phyloP scores from a whole-genome alignment of 2,113 vertebrate genomes.

The Stegostoma tigrinum region DNA sequence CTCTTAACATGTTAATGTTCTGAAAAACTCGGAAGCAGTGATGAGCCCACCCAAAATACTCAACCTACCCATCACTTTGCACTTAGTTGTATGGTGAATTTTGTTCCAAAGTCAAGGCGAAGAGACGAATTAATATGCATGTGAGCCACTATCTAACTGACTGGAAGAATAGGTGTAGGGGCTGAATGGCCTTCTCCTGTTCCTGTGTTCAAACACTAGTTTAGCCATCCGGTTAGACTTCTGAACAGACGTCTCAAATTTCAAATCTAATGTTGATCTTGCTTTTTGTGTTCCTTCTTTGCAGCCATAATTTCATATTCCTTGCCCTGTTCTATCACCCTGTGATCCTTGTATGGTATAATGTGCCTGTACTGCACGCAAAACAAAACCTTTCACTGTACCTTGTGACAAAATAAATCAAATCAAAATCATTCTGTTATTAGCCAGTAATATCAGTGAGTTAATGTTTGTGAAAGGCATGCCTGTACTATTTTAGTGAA shows the following conservation, averaged over 20 bases:
- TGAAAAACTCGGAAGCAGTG: background rate
- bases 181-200: background rate
- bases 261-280: too few species aligned
- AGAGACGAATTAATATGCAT: background rate
- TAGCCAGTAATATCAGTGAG: background rate
- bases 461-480: background rate
- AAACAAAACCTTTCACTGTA: too few species aligned
- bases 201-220: background rate
- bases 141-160: background rate
- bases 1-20: background rate
- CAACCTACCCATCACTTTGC: background rate
- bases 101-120: background rate
- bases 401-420: too few species aligned
- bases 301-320: too few species aligned
- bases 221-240: background rate
- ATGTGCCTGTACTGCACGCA: too few species aligned
- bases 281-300: too few species aligned
- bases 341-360: too few species aligned
- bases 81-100: background rate
- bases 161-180: background rate
- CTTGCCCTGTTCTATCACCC: too few species aligned
- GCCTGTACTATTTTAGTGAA: background rate
- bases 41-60: background rate
- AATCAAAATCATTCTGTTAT: background rate
- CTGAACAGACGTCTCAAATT: too few species aligned